These are phyloP conservation scores for Adrianichthys oophorus DNA, from an alignment of 2,797 vertebrate genomes.

Conservation along the genomic window DNA sequence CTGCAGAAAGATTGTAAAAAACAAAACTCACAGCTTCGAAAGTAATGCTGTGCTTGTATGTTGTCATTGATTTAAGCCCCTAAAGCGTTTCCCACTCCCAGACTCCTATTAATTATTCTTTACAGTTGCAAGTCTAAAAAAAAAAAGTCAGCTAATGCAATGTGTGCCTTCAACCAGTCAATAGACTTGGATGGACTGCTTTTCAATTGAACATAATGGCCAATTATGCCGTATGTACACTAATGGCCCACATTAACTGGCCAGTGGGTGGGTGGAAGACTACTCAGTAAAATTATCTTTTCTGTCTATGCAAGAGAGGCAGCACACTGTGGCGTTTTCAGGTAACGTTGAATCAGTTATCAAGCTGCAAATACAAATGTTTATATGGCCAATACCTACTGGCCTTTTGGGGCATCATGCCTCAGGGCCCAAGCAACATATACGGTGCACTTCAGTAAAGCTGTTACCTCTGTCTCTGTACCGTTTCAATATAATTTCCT, in stretches of 20 bases:
- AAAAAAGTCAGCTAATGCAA: slow-evolving; percentile 42
- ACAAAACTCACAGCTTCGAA: slow-evolving; percentile 6
- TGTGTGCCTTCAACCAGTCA: slow-evolving; percentile 47
- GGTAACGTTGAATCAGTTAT: slow-evolving; percentile 46
- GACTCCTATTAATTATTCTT: slow-evolving; percentile 43
- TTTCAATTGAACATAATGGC: slow-evolving; percentile 65
- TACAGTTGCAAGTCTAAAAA: slow-evolving; percentile 22
- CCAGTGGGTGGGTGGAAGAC: slow-evolving; percentile 40
- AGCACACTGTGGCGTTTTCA: slow-evolving; percentile 11
- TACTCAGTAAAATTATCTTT: slow-evolving; percentile 56
- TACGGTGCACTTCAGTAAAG: slow-evolving; percentile 12
- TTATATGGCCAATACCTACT: slow-evolving; percentile 24
- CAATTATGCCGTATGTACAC: slow-evolving; percentile 66
- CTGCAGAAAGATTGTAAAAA: slow-evolving; percentile 27
- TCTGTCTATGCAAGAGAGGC: slow-evolving; percentile 27
- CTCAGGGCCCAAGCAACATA: slow-evolving; percentile 3
- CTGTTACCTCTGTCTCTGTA: neutral
- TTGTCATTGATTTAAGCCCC: slow-evolving; percentile 34
- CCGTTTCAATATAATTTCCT: too few relatives aligned
- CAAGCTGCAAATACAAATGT: slow-evolving; percentile 31
- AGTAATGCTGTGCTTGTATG: slow-evolving; percentile 32
- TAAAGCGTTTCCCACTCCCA: slow-evolving; percentile 26
- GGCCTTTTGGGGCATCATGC: slow-evolving; percentile 28
- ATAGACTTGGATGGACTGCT: slow-evolving; percentile 49
- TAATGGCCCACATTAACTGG: slow-evolving; percentile 69